Percentiles rank a stretch among this genome's conserved stretches.
These are phyloP conservation scores for Ophraella communa DNA, from an alignment of 2,888 invertebrate species.

Conservation along the genomic window DNA sequence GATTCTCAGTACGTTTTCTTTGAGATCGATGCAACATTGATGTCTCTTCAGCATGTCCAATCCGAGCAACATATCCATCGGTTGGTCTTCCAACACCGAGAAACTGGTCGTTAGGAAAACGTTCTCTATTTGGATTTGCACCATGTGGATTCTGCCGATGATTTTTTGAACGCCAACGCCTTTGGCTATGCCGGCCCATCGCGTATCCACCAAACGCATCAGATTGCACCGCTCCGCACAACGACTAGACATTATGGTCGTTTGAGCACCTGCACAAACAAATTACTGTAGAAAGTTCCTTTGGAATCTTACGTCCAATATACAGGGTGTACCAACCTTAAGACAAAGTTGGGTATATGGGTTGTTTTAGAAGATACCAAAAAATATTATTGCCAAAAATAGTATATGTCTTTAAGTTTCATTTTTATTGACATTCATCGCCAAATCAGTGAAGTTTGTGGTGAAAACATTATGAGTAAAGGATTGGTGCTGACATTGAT, in stretches of 20 bases:
- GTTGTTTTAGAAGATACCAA: too few relatives aligned
- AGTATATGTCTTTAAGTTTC: too few relatives aligned
- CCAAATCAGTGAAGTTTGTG: too few relatives aligned
- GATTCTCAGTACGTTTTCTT: constrained; percentile 84
- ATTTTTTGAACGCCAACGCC: constrained; percentile 97
- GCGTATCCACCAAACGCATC: constrained; percentile 85
- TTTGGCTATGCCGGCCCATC: constrained; percentile 96
- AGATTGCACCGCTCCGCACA: constrained; percentile 95
- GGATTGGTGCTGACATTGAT: too few relatives aligned
- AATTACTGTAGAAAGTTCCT: background rate
- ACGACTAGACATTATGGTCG: constrained; percentile 96
- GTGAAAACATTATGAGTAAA: too few relatives aligned
- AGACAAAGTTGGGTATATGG: too few relatives aligned
- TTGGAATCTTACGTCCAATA: too few relatives aligned
- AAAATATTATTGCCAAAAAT: too few relatives aligned
- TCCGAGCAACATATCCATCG: constrained; percentile 98
- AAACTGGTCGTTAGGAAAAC: constrained; percentile 95
- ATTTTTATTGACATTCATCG: too few relatives aligned
- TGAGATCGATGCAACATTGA: constrained; percentile 87
- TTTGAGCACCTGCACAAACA: constrained; percentile 75
- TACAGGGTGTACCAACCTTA: too few relatives aligned
- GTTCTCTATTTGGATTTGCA: constrained; percentile 93
- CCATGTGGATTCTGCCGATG: constrained; percentile 96
- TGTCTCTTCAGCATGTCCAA: constrained; percentile 97
- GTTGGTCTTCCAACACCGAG: constrained; percentile 94